Evolutionary conservation across 2,113 vertebrate genomes (phyloP), one percentile per base, ranked within the genome.

Genomic region (Sebastes schlegelii): DNA sequence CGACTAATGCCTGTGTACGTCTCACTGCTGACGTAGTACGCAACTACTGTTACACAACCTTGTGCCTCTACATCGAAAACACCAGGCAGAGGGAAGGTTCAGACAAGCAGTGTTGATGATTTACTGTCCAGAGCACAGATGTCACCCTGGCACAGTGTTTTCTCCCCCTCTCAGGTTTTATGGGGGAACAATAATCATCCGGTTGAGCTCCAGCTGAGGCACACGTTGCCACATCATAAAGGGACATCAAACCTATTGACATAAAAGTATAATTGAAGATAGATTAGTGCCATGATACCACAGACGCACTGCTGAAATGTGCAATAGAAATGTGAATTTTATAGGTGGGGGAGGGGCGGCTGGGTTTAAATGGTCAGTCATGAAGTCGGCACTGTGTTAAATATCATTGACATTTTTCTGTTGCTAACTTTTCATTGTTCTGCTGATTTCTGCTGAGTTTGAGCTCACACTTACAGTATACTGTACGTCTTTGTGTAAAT

Each of bases 131-230:
- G 91, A 90, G 88, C 86, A 80, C 91, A 91, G 86, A 91, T 91
- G 89, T 87, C 89, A 57, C 76, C 80, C 82, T 71, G 84, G 83
- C 82, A 72, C 68, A 80, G 78, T 86, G 80, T 87, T 90, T 87
- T 90, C 79, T 88, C 66, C 82, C 85, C 74, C 86, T 91, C 86
- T 89, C 86, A 88, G 84, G 82, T 87, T 93, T 93, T 92, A 92
- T 89, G 88, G 67, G 34, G 74, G 45, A 89, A 89, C 77, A 79
- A 90, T 92, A 86, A 86, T 87, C 72, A 89, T 86, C 86, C 88
- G 89, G 77, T 84, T 87, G 79, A 82, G 88, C 81, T 85, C 83
- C 87, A 89, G 88, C 88, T 87, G 87, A 92, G 81, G 77, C 85
- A 79, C 67, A 79, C 65, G 58, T 82, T 74, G 64, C 62, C 65